Evolutionary conservation across 1,140 invertebrate genomes (phyloP).

Genomic region (Harpegnathos saltator): DNA sequence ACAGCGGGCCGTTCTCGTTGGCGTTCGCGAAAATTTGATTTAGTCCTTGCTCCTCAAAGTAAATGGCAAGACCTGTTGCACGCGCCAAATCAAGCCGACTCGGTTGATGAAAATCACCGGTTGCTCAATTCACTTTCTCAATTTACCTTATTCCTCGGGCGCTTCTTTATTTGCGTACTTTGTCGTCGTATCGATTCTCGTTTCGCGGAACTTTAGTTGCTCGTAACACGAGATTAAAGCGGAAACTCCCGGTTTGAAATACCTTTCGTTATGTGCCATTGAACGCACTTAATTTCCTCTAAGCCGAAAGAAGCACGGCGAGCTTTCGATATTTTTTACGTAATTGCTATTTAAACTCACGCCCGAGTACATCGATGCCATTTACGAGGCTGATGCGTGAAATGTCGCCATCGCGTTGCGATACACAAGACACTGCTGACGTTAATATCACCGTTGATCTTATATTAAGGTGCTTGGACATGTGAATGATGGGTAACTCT

Average conservation of each 20-base stretch:
- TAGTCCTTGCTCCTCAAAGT: constrained; percentile 56
- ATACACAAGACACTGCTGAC: background rate
- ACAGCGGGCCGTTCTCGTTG: background rate
- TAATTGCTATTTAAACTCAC: constrained; percentile 25
- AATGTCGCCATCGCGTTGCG: background rate
- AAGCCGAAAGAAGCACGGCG: constrained; percentile 21
- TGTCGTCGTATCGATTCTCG: constrained; percentile 55
- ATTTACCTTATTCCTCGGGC: constrained; percentile 55
- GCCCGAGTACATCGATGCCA: background rate
- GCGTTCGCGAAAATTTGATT: constrained; percentile 54
- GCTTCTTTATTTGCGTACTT: constrained; percentile 63
- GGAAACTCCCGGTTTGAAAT: constrained; percentile 34
- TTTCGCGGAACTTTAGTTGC: constrained; percentile 55
- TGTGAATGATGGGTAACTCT: too few species aligned
- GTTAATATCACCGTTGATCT: too few species aligned
- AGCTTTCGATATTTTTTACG: constrained; percentile 41
- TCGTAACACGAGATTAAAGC: constrained; percentile 56
- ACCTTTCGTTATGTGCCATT: constrained; percentile 50
- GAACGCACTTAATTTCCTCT: constrained; percentile 37
- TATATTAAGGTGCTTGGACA: too few species aligned
- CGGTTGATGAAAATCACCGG: constrained; percentile 61
- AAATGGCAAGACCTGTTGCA: constrained; percentile 60
- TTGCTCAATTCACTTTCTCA: constrained; percentile 57
- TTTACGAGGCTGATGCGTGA: background rate
- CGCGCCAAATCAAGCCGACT: constrained; percentile 44